Evolutionary conservation across 2,113 vertebrate species (phyloP).

Genomic region (Dipodomys merriami): DNA sequence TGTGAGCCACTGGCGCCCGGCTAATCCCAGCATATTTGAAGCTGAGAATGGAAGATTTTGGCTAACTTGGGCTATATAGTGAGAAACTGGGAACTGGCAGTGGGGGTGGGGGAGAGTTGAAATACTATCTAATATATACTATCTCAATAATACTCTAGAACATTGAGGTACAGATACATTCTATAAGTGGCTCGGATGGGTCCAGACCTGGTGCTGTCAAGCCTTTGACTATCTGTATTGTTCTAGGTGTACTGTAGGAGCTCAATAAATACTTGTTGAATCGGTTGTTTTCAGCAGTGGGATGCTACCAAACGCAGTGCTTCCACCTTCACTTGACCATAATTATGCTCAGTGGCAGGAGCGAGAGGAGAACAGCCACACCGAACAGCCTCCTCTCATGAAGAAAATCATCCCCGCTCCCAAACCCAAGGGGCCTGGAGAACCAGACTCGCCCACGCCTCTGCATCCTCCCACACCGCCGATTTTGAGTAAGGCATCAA

Average conservation of each 20-base stretch:
- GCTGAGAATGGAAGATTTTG: background rate
- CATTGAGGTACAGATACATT: background rate
- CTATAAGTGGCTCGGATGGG: background rate
- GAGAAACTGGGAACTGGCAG: background rate
- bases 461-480: slow-evolving; percentile 87
- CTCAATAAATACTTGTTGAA: slow-evolving; percentile 74
- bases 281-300: slow-evolving; percentile 90
- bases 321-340: slow-evolving; percentile 98
- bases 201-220: background rate
- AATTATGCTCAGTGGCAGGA: slow-evolving; percentile 99
- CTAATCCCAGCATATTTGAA: too few species aligned
- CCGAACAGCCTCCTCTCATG: slow-evolving; percentile 94
- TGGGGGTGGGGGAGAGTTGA: background rate
- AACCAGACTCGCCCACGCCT: slow-evolving; percentile 90
- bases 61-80: background rate
- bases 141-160: too few species aligned
- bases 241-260: slow-evolving; percentile 41
- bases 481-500: slow-evolving; percentile 82
- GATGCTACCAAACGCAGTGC: slow-evolving; percentile 97
- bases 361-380: slow-evolving; percentile 92
- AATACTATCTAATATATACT: too few species aligned
- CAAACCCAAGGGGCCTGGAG: slow-evolving; percentile 90
- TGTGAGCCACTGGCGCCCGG: background rate
- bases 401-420: slow-evolving; percentile 99
- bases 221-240: background rate